phyloP scores from a whole-genome alignment of 1,140 invertebrate species.

The Drosophila bocki region DNA sequence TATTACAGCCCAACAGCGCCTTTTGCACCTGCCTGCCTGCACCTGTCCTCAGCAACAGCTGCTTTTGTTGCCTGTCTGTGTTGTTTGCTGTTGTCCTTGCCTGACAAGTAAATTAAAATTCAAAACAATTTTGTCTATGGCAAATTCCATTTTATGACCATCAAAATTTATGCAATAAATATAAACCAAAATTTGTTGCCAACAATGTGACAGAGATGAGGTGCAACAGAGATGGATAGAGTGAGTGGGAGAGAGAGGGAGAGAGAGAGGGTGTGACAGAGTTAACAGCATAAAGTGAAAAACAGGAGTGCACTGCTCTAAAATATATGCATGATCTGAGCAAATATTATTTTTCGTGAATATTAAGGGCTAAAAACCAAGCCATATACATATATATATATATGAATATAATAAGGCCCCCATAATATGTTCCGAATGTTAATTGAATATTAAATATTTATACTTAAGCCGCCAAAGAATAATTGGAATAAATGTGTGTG shows the following conservation, averaged over 20 bases:
- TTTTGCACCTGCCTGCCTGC: constrained; percentile 26
- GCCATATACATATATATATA: background rate
- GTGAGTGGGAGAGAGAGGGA: background rate
- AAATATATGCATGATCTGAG: constrained; percentile 11
- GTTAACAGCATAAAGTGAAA: constrained; percentile 26
- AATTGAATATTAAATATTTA: constrained; percentile 14
- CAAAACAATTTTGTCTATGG: constrained; percentile 75
- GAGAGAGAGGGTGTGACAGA: constrained; percentile 5
- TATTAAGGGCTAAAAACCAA: background rate
- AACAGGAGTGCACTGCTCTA: constrained; percentile 30
- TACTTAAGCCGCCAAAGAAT: background rate
- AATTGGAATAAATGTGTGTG: background rate
- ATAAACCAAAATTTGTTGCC: constrained; percentile 80
- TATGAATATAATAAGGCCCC: background rate
- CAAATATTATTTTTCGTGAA: background rate
- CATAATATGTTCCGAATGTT: background rate
- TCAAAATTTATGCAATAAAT: constrained; percentile 82
- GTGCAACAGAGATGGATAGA: constrained; percentile 14
- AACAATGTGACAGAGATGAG: constrained; percentile 64
- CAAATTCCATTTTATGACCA: constrained; percentile 78
- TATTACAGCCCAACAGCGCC: constrained; percentile 38
- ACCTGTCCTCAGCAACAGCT: constrained; percentile 17
- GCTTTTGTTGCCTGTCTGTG: constrained; percentile 9
- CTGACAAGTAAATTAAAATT: constrained; percentile 80
- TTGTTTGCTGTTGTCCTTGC: constrained; percentile 13